A percentile compares a stretch with the other conserved stretches of the same genome.
Evolutionary conservation across 2,113 vertebrate genomes (phyloP).

Genomic region (Ondatra zibethicus): DNA sequence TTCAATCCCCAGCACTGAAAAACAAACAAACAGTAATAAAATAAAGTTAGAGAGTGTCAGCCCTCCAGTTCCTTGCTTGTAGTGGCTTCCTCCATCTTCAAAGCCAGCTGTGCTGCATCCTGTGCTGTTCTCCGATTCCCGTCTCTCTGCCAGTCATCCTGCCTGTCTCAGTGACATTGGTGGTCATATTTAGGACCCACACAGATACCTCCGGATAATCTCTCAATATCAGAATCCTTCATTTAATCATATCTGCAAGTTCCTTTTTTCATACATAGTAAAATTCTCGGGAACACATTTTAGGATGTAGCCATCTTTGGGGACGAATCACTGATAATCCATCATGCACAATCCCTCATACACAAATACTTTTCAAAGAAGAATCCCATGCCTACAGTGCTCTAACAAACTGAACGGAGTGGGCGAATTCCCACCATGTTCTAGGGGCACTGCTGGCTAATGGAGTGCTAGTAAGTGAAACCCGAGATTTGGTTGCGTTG

Average conservation of each 20-base stretch:
- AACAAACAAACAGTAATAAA: background rate
- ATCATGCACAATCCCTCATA: too few species aligned
- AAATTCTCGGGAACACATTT: background rate
- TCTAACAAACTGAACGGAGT: background rate
- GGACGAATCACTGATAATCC: background rate
- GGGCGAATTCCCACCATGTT: background rate
- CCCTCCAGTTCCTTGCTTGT: background rate
- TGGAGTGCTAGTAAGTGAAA: conserved; percentile 1
- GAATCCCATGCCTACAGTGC: background rate
- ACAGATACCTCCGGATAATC: background rate
- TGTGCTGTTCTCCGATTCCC: background rate
- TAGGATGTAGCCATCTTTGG: background rate
- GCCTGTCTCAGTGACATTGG: too few species aligned
- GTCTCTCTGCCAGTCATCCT: background rate
- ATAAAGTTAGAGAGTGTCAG: background rate
- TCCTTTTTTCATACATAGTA: background rate
- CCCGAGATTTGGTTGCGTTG: background rate
- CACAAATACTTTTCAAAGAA: conserved; percentile 18
- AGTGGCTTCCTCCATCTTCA: background rate
- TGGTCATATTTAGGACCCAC: background rate
- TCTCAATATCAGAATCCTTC: background rate
- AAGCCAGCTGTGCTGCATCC: background rate
- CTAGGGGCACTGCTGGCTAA: background rate
- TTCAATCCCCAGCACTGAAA: background rate
- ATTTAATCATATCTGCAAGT: background rate